Base-by-base conservation (phyloP, 2,797 vertebrate species). In the Ctenochaetus hawaiiensis region DNA sequence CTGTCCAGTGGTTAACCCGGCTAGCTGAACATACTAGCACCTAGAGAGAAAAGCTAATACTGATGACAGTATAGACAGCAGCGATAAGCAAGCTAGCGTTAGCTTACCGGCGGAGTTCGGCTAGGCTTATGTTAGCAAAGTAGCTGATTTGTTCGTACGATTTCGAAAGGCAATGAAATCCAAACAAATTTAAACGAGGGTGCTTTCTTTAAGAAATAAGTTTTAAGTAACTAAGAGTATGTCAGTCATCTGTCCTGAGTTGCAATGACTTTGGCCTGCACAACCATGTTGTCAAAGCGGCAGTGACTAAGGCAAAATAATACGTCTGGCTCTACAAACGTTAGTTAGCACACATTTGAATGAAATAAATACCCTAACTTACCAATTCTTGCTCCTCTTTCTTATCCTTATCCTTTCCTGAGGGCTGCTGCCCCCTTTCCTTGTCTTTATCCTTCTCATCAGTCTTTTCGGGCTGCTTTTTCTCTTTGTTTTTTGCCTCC, bases 311-410 rank as follows among this genome's bases (percentile, higher is more conserved):
- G 95, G 95, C 84, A 85, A 94, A 92, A 92, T 88, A 89, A 60
- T 59, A 77, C 16, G 56, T 61, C 72, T 62, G 72, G 58, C 80
- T 73, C 37, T 43, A 54, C 8, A 26, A 44, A 56, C 66, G 37
- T 26, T 39, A 53, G 11, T n/a, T 47, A 52, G 75, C 64, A 9
- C 22, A 30, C 4, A 49, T 20, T 51, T 80, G 8, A 87, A 82
- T 67, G 51, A 62, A 37, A 54, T 61, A 78, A 79, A 67, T 0
- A 5, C 2, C 5, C 0, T 5, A 18, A 61, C 82, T 88, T 69
- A 96, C 96, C 94, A 96, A 65, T 60, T 96, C 96, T 67, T 95
- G 94, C 58, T 96, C 95, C 78, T 95, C 95, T 83, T 96, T 96
- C 87, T 96, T 95, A 2, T 95, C 95, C 72, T 96, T 96, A 4